phyloP scores from a whole-genome alignment of 1,140 invertebrate genomes.

The Brachionus koreanus region DNA sequence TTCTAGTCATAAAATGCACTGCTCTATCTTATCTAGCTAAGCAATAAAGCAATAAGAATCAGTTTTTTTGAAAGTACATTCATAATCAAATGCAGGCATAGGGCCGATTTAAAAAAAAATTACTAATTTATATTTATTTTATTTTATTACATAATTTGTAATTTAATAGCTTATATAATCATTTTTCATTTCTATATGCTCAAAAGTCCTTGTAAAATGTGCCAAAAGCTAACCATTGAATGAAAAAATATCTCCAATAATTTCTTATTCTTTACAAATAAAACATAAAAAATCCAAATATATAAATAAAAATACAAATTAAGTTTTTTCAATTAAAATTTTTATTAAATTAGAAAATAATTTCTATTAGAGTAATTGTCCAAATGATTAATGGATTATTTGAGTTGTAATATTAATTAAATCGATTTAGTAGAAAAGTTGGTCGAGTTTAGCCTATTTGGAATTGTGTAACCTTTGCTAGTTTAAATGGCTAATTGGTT shows the following conservation, averaged over 20 bases:
- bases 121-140: neutral
- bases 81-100: neutral
- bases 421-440: neutral
- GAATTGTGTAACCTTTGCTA: neutral
- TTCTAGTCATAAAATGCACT: neutral
- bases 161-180: neutral
- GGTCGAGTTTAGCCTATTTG: neutral
- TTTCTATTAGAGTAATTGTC: neutral
- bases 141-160: neutral
- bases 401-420: neutral
- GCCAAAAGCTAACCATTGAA: neutral
- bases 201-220: neutral
- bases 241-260: too few species aligned
- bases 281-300: neutral
- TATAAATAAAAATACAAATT: neutral
- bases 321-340: too few species aligned
- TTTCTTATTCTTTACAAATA: neutral
- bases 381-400: neutral
- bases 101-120: neutral
- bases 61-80: neutral
- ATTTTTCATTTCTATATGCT: neutral
- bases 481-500: neutral
- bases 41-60: neutral
- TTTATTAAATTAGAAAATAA: neutral
- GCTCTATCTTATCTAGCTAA: neutral